phyloP scores from a whole-genome alignment of 2,888 invertebrate species.

The Vannuccia rotundouncinata region DNA sequence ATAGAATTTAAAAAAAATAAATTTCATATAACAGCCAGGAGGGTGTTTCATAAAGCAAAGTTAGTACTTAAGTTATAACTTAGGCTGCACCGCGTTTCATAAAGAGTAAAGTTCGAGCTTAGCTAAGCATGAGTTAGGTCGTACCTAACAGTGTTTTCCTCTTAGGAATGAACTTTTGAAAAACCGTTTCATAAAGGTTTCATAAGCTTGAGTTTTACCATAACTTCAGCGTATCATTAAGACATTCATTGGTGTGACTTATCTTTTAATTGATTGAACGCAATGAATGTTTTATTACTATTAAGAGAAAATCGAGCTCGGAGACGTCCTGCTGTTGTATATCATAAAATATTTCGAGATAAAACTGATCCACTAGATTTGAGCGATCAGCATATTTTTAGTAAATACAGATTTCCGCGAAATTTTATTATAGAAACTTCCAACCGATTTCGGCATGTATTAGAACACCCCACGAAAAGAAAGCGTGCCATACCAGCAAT shows the following conservation, averaged over 20 bases:
- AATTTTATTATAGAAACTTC: not conserved
- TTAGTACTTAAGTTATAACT: too few relatives aligned
- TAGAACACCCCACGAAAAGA: not conserved
- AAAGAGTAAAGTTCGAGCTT: not conserved
- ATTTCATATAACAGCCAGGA: too few relatives aligned
- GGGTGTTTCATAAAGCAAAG: too few relatives aligned
- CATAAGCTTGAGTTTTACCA: not conserved
- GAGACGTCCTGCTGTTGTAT: not conserved
- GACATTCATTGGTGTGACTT: not conserved
- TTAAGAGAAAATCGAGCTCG: not conserved
- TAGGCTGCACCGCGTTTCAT: too few relatives aligned
- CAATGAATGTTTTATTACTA: not conserved
- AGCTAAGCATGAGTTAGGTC: not conserved
- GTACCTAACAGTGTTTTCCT: not conserved
- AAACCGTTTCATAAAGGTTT: not conserved
- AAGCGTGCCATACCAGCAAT: not conserved
- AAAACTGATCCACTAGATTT: not conserved
- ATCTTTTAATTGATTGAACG: not conserved
- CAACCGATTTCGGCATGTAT: not conserved
- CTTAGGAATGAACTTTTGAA: not conserved
- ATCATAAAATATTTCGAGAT: too few relatives aligned
- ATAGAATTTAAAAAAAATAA: too few relatives aligned
- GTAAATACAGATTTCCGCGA: not conserved
- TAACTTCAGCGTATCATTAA: not conserved
- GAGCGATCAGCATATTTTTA: not conserved